phyloP scores from a whole-genome alignment of 2,113 vertebrate species.

The Mobula hypostoma region DNA sequence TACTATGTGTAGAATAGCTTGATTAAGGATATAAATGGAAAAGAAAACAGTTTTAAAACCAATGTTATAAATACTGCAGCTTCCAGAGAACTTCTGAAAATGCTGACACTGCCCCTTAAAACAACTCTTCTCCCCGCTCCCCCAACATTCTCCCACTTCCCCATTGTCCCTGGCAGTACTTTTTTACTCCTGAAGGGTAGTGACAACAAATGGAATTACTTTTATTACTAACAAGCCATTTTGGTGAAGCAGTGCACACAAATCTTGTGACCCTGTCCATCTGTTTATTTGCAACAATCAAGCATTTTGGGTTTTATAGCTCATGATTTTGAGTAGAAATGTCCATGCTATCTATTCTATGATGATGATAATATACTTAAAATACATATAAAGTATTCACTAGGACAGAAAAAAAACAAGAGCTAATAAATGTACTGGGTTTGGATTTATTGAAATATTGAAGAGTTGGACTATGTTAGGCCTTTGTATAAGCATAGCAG shows the following conservation, averaged over 20 bases:
- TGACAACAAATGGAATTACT: not conserved
- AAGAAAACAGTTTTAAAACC: not conserved
- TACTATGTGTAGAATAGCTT: not conserved
- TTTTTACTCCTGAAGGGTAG: not conserved
- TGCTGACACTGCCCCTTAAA: not conserved
- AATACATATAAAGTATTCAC: too few relatives aligned
- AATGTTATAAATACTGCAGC: not conserved
- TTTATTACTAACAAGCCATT: not conserved
- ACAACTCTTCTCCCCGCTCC: too few relatives aligned
- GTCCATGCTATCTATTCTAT: not conserved
- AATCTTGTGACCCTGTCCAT: not conserved
- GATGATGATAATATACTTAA: too few relatives aligned
- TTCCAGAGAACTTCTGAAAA: not conserved
- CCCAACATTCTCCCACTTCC: not conserved
- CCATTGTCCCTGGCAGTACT: too few relatives aligned
- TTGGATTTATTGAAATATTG: too few relatives aligned
- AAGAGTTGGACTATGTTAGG: too few relatives aligned
- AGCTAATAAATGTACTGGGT: too few relatives aligned
- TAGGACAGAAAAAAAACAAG: too few relatives aligned
- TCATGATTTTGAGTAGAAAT: not conserved
- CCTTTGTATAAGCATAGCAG: too few relatives aligned
- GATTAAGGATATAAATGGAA: not conserved
- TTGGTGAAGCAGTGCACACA: too few relatives aligned
- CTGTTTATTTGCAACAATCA: not conserved
- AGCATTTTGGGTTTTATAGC: not conserved